These are phyloP conservation scores for Cinara cedri DNA, from an alignment of 2,888 invertebrate species.

Conservation along the genomic window DNA sequence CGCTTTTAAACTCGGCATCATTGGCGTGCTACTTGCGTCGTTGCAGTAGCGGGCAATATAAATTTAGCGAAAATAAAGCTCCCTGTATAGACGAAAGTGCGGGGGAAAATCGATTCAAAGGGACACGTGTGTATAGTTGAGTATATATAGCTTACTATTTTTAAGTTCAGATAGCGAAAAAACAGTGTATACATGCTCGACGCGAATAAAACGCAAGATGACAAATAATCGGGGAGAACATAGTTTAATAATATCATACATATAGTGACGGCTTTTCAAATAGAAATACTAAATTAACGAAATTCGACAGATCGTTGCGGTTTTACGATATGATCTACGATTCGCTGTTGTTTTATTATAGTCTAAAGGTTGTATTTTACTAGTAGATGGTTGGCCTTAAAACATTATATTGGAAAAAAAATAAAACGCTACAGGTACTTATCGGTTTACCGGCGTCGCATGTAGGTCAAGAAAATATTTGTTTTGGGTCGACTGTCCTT, in stretches of 20 bases:
- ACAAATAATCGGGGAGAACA: too few relatives aligned
- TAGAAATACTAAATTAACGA: not conserved
- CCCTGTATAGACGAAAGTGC: not conserved
- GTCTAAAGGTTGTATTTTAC: constrained; percentile 14
- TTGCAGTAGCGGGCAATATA: too few relatives aligned
- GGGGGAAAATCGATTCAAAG: not conserved
- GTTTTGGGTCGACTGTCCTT: not conserved
- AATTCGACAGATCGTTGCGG: not conserved
- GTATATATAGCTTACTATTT: not conserved
- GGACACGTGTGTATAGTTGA: too few relatives aligned
- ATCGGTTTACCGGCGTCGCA: constrained; percentile 32
- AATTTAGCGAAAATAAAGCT: not conserved
- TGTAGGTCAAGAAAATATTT: constrained; percentile 41
- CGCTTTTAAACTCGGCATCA: too few relatives aligned
- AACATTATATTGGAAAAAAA: not conserved
- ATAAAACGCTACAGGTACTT: constrained; percentile 27
- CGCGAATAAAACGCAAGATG: too few relatives aligned
- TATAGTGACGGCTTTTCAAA: too few relatives aligned
- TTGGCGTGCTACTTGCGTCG: too few relatives aligned
- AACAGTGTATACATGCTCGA: too few relatives aligned
- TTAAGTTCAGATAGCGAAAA: too few relatives aligned
- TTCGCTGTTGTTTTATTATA: constrained; percentile 12
- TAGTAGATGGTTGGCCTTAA: not conserved
- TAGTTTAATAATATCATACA: too few relatives aligned
- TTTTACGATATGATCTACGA: constrained; percentile 26